phyloP scores from a whole-genome alignment of 2,113 vertebrate species.

The Myrmecobius fasciatus region DNA sequence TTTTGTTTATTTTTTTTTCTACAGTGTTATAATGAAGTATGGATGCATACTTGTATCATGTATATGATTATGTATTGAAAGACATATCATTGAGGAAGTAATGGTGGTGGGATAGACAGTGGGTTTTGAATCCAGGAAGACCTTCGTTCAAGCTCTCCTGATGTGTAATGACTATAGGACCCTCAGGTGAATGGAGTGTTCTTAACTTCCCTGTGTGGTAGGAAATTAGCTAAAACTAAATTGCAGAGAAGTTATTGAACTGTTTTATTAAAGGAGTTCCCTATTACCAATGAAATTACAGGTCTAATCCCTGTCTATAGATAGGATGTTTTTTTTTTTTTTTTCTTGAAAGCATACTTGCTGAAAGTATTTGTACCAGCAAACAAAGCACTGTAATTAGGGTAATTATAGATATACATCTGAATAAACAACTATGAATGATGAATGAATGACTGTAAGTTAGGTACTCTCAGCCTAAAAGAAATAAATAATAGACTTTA shows the following conservation, averaged over 20 bases:
- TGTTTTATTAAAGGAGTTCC: neutral
- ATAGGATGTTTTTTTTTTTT: neutral
- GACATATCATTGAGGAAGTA: neutral
- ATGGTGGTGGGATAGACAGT: neutral
- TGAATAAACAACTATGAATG: conserved; percentile 12
- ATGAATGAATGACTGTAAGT: neutral
- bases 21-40: rapidly evolving
- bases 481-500: conserved; percentile 25
- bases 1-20: too few species aligned
- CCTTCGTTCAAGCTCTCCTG: neutral
- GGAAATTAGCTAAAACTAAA: neutral
- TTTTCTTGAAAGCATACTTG: neutral
- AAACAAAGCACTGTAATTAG: neutral
- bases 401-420: conserved; percentile 37
- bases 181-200: neutral
- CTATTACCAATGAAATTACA: neutral
- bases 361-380: neutral
- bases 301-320: neutral
- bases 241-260: neutral
- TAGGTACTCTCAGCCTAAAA: conserved; percentile 18
- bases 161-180: neutral
- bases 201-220: neutral
- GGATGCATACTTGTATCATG: neutral
- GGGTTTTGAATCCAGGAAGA: neutral
- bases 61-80: neutral